Percentiles rank a stretch among this genome's conserved stretches.
Conservation (phyloP, 2,113 vertebrate genomes). For the Pungitius pungitius region DNA sequence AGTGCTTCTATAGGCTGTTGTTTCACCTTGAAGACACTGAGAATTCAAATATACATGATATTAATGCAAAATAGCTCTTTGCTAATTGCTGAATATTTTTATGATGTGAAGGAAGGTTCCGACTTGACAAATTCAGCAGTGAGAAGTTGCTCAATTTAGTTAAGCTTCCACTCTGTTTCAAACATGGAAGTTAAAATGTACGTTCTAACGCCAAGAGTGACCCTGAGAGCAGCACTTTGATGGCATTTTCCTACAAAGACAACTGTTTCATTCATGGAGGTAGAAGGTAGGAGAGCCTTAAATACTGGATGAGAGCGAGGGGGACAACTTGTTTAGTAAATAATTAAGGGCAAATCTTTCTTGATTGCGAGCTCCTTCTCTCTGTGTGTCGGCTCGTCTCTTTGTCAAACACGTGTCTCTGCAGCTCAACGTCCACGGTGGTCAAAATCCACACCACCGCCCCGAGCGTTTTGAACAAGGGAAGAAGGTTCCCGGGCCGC, state of each 20-base stretch:
- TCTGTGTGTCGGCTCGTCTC: conserved; percentile 3
- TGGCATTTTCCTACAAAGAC: not conserved
- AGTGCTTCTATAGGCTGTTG: not conserved
- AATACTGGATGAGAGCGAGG: not conserved
- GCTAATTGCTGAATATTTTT: not conserved
- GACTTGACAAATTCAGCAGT: not conserved
- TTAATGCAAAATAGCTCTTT: not conserved
- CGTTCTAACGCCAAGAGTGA: conserved; percentile 68
- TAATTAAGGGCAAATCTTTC: not conserved
- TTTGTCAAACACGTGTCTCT: conserved; percentile 5
- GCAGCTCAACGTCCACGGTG: conserved; percentile 75
- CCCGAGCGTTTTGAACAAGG: conserved; percentile 80
- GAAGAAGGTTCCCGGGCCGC: conserved; percentile 81
- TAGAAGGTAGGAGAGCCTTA: not conserved
- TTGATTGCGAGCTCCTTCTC: not conserved
- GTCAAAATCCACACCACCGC: conserved; percentile 81
- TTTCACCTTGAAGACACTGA: not conserved
- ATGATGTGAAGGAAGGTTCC: conserved; percentile 7
- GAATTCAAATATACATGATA: not conserved
- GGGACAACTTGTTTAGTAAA: not conserved
- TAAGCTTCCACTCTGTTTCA: not conserved
- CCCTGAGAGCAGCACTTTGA: not conserved
- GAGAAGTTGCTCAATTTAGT: not conserved
- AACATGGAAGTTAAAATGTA: conserved; percentile 64
- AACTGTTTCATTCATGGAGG: not conserved